Conservation (phyloP, 1,140 invertebrate genomes). For the Drosophila serrata region DNA sequence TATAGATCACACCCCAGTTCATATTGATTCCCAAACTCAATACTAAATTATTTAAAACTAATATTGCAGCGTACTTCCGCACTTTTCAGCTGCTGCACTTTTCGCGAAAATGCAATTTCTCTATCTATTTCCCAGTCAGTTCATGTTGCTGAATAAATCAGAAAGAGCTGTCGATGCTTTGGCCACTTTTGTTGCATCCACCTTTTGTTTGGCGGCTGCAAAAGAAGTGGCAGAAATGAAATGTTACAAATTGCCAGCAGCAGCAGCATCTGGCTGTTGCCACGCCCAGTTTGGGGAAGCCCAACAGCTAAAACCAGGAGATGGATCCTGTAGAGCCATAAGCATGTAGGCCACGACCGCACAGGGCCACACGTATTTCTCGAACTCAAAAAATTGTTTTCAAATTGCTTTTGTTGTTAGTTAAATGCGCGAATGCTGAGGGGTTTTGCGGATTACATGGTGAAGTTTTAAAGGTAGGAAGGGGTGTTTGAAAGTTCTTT, state of each 20-base stretch:
- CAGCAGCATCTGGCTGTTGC: constrained; percentile 19
- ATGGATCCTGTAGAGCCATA: constrained; percentile 26
- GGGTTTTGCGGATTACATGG: not conserved
- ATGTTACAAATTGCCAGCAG: constrained; percentile 59
- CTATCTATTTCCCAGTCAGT: constrained; percentile 31
- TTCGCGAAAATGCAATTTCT: not conserved
- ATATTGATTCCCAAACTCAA: not conserved
- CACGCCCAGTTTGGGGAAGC: constrained; percentile 27
- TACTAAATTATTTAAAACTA: not conserved
- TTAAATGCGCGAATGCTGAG: constrained; percentile 36
- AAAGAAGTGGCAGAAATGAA: constrained; percentile 30
- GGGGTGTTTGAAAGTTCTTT: constrained; percentile 46
- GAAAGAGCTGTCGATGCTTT: constrained; percentile 32
- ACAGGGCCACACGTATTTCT: constrained; percentile 44
- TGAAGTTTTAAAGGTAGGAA: not conserved
- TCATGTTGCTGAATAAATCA: constrained; percentile 30
- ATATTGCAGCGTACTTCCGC: constrained; percentile 1
- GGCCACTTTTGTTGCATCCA: constrained; percentile 37
- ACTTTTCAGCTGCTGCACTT: not conserved
- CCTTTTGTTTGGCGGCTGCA: constrained; percentile 35
- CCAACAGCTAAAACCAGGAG: constrained; percentile 3
- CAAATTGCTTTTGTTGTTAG: constrained; percentile 68
- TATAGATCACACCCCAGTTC: no score
- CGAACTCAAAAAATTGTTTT: constrained; percentile 69
- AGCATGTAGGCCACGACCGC: constrained; percentile 47